These are phyloP conservation scores for Zaprionus taronus DNA, from an alignment of 1,140 invertebrate species.

Conservation along the genomic window DNA sequence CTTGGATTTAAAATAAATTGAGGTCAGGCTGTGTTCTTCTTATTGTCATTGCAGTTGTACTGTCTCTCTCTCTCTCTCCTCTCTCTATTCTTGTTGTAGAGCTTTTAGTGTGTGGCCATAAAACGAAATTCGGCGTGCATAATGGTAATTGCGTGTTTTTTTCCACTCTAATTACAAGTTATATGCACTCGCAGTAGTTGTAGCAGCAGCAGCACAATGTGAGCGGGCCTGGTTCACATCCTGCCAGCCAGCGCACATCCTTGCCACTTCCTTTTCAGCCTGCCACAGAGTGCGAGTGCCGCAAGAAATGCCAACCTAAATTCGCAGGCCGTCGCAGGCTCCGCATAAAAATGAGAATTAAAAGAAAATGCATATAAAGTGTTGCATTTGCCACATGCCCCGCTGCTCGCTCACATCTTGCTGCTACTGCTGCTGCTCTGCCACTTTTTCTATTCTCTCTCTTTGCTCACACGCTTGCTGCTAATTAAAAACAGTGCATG, in stretches of 20 bases:
- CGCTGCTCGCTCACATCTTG: conserved; percentile 17
- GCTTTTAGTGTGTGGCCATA: conserved; percentile 62
- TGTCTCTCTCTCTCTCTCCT: too few species aligned
- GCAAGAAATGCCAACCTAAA: conserved; percentile 77
- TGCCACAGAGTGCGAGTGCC: conserved; percentile 24
- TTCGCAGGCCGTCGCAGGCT: conserved; percentile 54
- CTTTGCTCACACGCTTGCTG: conserved; percentile 22
- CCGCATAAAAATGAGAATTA: conserved; percentile 79
- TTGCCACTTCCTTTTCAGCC: conserved; percentile 4
- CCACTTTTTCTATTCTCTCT: conserved; percentile 26
- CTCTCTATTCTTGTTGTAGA: conserved; percentile 7
- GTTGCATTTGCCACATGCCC: conserved; percentile 70
- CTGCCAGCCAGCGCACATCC: conserved; percentile 27
- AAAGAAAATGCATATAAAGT: conserved; percentile 82
- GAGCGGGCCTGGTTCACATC: conserved; percentile 28
- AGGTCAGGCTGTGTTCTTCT: conserved; percentile 57
- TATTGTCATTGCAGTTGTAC: conserved; percentile 11
- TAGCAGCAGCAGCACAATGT: conserved; percentile 42
- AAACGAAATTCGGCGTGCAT: conserved; percentile 79
- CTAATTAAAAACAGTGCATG: conserved; percentile 79
- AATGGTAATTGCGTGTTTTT: conserved; percentile 82
- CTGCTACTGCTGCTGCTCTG: conserved; percentile 28
- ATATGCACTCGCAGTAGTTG: conserved; percentile 47
- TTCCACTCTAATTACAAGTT: conserved; percentile 78
- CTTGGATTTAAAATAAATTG: conserved; percentile 80